Percentiles rank a stretch among this genome's conserved stretches.
Evolutionary conservation across 92 coral and sea anemone species (phyloP).

Genomic region (Muricea muricata): DNA sequence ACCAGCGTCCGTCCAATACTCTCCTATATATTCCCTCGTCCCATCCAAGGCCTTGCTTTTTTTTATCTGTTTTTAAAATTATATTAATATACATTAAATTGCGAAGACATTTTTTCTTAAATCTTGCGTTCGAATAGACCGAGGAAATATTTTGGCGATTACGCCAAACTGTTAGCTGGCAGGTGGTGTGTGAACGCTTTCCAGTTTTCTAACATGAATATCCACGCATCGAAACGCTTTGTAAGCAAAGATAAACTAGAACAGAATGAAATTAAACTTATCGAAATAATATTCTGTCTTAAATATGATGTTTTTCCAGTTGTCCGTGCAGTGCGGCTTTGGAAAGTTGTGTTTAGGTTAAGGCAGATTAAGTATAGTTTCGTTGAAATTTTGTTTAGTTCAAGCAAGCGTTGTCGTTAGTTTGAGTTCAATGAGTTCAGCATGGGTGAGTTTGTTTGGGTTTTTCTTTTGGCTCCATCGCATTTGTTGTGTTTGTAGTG

Average conservation of each 20-base stretch:
- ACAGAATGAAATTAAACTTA: too few species aligned
- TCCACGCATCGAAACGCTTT: constrained; percentile 19
- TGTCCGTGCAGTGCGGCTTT: too few species aligned
- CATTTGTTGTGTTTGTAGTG: too few species aligned
- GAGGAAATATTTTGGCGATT: constrained; percentile 13
- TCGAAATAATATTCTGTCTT: too few species aligned
- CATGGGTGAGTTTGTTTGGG: too few species aligned
- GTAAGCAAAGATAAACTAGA: constrained; percentile 15
- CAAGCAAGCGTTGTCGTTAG: too few species aligned
- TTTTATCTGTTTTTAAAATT: neutral
- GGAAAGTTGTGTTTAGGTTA: too few species aligned
- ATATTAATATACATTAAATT: neutral
- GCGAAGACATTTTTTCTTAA: constrained; percentile 1
- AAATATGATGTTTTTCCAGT: too few species aligned
- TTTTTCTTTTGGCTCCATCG: too few species aligned
- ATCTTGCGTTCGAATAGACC: constrained; percentile 8
- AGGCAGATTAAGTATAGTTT: too few species aligned
- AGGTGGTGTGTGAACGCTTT: constrained; percentile 32
- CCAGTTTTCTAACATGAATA: neutral
- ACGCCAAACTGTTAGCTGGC: neutral
- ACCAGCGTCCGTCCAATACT: neutral
- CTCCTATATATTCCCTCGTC: neutral
- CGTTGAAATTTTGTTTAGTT: too few species aligned
- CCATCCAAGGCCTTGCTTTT: constrained; percentile 5
- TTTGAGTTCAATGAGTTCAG: too few species aligned